These are phyloP conservation scores for Potorous gilbertii DNA, from an alignment of 2,797 vertebrate genomes.

Conservation along the genomic window DNA sequence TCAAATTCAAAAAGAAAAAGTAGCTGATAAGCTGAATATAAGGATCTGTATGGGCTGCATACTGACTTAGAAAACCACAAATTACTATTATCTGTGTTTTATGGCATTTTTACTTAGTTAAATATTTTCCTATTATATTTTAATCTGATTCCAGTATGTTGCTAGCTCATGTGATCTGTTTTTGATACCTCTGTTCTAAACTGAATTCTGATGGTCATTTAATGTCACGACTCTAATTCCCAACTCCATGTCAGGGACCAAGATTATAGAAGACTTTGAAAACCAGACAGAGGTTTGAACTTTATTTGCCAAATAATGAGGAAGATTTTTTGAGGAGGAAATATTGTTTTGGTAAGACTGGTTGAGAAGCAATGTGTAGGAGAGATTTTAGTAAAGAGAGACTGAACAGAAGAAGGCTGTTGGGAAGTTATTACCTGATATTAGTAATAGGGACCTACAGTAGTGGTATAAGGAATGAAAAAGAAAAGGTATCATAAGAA, in stretches of 20 bases:
- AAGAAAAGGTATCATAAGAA: not conserved
- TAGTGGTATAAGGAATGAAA: not conserved
- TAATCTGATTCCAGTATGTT: not conserved
- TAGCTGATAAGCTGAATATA: not conserved
- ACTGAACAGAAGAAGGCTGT: not conserved
- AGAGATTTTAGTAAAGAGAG: not conserved
- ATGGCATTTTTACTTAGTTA: not conserved
- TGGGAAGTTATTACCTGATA: not conserved
- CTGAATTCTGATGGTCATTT: not conserved
- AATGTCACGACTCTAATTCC: not conserved
- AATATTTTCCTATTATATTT: not conserved
- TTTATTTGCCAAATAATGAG: not conserved
- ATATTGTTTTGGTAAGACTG: not conserved
- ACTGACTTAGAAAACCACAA: not conserved
- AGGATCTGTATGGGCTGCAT: not conserved
- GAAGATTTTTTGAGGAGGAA: not conserved
- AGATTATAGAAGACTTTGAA: not conserved
- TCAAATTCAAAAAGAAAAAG: not conserved
- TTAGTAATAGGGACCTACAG: not conserved
- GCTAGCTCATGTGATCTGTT: not conserved
- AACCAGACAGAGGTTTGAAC: not conserved
- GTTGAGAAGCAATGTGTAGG: not conserved
- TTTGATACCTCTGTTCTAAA: not conserved
- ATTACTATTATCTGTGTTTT: not conserved
- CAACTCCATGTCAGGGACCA: not conserved